Percentiles rank a stretch among this genome's conserved stretches.
Evolutionary conservation across 2,888 invertebrate genomes (phyloP).

Genomic region (Cylindroiulus punctatus): DNA sequence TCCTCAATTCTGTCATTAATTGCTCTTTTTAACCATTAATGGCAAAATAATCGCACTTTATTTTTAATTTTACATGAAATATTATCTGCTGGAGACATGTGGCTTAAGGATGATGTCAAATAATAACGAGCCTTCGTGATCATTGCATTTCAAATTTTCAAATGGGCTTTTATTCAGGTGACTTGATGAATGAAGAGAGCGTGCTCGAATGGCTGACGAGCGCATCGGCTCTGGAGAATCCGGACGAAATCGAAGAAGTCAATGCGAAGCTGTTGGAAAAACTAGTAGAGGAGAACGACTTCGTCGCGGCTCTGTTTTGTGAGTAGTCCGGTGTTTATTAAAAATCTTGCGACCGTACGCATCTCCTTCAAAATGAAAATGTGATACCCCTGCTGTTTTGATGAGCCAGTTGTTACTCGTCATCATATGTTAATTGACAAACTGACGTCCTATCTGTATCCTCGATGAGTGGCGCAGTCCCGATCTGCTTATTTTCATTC

Average conservation of each 20-base stretch:
- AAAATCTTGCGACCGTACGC: background rate
- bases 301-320: slow-evolving; percentile 93
- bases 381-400: background rate
- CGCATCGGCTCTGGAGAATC: slow-evolving; percentile 92
- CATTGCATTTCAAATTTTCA: slow-evolving; percentile 57
- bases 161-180: slow-evolving; percentile 71
- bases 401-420: background rate
- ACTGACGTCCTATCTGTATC: background rate
- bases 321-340: slow-evolving; percentile 70
- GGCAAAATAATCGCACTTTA: too few species aligned
- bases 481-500: background rate
- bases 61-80: too few species aligned
- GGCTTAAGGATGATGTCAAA: background rate
- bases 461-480: background rate
- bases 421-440: background rate
- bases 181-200: slow-evolving; percentile 93
- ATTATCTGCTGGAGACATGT: too few species aligned
- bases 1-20: too few species aligned
- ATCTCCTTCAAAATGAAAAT: background rate
- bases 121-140: background rate
- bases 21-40: too few species aligned
- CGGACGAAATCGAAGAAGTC: slow-evolving; percentile 94
- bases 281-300: slow-evolving; percentile 90
- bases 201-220: slow-evolving; percentile 93
- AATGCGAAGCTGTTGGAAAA: slow-evolving; percentile 88